phyloP scores from a whole-genome alignment of 1,140 invertebrate species.

The Sycophaga agraensis region DNA sequence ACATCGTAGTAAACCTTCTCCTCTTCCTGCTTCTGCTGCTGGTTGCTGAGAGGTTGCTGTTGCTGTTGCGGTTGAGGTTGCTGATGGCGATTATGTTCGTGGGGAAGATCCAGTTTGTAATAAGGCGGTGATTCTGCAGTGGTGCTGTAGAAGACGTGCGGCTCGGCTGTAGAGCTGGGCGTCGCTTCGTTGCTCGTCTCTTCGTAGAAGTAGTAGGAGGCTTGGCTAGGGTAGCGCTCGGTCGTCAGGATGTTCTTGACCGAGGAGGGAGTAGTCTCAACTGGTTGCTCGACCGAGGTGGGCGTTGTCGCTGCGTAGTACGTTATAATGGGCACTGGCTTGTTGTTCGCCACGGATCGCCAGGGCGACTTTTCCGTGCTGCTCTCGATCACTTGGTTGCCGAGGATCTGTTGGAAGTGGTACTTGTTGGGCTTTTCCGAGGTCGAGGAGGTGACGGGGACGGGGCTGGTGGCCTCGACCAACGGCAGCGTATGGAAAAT shows the following conservation, averaged over 20 bases:
- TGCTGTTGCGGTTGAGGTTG: conserved; percentile 25
- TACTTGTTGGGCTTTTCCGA: conserved; percentile 29
- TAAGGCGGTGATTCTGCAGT: conserved; percentile 39
- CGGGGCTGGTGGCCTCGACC: conserved; percentile 37
- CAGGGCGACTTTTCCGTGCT: conserved; percentile 39
- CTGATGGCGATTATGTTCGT: background rate
- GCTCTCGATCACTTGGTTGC: conserved; percentile 30
- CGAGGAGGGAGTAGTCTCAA: conserved; percentile 47
- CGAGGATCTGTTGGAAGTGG: conserved; percentile 33
- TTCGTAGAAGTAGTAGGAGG: conserved; percentile 54
- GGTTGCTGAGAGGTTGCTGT: background rate
- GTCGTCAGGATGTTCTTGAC: conserved; percentile 36
- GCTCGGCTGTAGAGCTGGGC: conserved; percentile 18
- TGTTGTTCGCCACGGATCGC: conserved; percentile 49
- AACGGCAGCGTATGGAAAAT: conserved; percentile 10
- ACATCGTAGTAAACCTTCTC: conserved; percentile 46
- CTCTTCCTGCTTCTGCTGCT: conserved; percentile 13
- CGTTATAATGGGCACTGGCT: conserved; percentile 61
- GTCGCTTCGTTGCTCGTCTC: conserved; percentile 45
- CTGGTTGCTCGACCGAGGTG: conserved; percentile 51
- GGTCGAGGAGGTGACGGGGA: conserved; percentile 34
- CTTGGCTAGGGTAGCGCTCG: conserved; percentile 38
- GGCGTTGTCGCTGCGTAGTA: conserved; percentile 60
- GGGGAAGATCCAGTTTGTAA: conserved; percentile 24
- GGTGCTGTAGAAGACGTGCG: conserved; percentile 45